phyloP scores from a whole-genome alignment of 2,797 vertebrate genomes.

The Esox lucius region DNA sequence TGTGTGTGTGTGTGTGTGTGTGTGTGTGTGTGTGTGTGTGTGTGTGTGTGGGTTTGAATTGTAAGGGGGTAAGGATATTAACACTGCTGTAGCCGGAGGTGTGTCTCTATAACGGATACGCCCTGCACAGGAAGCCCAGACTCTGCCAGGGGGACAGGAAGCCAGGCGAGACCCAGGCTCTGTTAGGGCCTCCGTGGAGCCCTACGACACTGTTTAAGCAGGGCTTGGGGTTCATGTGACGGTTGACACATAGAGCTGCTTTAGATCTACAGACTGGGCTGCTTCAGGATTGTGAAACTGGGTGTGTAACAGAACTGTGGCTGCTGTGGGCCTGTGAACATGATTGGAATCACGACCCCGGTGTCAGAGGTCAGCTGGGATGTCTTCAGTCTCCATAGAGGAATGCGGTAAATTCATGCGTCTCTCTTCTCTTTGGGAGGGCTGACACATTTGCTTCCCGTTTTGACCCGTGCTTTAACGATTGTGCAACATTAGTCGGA shows the following conservation, averaged over 20 bases:
- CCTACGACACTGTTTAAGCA: background rate
- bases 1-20: too few relatives aligned
- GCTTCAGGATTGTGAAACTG: background rate
- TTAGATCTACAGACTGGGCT: background rate
- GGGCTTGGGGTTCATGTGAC: too few relatives aligned
- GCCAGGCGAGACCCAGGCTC: slow-evolving; percentile 10
- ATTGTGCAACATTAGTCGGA: too few relatives aligned
- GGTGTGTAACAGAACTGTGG: background rate
- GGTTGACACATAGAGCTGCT: background rate
- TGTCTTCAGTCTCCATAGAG: background rate
- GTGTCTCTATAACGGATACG: background rate
- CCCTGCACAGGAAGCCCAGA: slow-evolving; percentile 22
- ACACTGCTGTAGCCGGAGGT: too few relatives aligned
- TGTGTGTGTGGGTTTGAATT: too few relatives aligned
- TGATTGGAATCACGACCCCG: background rate
- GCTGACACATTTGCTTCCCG: background rate
- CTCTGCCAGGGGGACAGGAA: slow-evolving; percentile 7
- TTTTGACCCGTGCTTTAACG: too few relatives aligned
- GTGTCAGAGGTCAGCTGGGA: background rate
- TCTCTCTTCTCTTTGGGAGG: background rate
- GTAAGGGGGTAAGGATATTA: too few relatives aligned
- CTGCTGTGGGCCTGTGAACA: background rate
- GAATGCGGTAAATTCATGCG: background rate
- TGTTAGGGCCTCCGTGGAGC: slow-evolving; percentile 13
- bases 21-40: too few relatives aligned